Evolutionary conservation across 1,140 invertebrate genomes (phyloP).

Genomic region (Charaxes varanes): DNA sequence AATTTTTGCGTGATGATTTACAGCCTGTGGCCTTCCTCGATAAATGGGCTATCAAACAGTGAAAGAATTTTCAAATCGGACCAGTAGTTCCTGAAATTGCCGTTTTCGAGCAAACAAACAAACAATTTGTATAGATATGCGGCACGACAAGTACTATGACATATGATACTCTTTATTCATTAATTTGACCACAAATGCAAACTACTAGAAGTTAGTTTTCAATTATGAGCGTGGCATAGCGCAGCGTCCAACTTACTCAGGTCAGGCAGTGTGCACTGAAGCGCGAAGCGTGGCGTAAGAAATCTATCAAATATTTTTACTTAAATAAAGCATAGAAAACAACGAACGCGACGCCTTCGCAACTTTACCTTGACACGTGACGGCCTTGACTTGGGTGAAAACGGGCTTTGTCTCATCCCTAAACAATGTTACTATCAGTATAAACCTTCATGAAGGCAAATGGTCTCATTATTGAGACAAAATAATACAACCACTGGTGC

Average conservation of each 20-base stretch:
- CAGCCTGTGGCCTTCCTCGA: too few species aligned
- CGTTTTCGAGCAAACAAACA: too few species aligned
- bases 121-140: too few species aligned
- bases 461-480: conserved; percentile 1
- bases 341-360: conserved; percentile 50
- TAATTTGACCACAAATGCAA: too few species aligned
- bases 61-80: too few species aligned
- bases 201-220: too few species aligned
- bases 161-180: too few species aligned
- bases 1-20: too few species aligned
- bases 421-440: conserved; percentile 6
- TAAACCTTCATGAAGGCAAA: not conserved
- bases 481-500: not conserved
- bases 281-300: conserved; percentile 59
- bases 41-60: too few species aligned
- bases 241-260: conserved; percentile 14
- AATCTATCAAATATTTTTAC: conserved; percentile 44
- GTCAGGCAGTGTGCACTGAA: conserved; percentile 39
- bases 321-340: conserved; percentile 51
- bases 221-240: too few species aligned
- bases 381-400: conserved; percentile 62
- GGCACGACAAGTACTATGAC: too few species aligned
- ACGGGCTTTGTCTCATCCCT: conserved; percentile 34
- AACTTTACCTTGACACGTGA: conserved; percentile 53
- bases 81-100: too few species aligned